Conservation (phyloP, 2,113 vertebrate species). For the Sturnus vulgaris region DNA sequence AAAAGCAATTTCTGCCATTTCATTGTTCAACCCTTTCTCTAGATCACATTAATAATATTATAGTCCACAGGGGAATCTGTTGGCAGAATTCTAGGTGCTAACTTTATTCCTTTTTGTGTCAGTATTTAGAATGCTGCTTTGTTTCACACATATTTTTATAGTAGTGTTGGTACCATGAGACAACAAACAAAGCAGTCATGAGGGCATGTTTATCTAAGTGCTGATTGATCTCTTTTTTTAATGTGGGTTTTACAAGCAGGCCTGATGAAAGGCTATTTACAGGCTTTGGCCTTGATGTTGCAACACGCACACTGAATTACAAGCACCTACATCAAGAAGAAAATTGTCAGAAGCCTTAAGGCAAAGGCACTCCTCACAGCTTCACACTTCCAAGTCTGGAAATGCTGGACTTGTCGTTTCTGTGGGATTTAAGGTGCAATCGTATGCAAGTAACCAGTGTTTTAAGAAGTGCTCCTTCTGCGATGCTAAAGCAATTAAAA, state of each 20-base stretch:
- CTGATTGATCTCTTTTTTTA: not conserved
- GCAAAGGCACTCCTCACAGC: not conserved
- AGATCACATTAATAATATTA: not conserved
- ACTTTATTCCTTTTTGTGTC: constrained; percentile 6
- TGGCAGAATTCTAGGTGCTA: constrained; percentile 23
- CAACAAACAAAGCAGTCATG: not conserved
- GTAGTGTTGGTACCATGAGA: not conserved
- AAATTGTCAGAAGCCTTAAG: not conserved
- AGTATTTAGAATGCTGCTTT: not conserved
- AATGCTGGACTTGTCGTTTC: not conserved
- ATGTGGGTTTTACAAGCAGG: constrained; percentile 4
- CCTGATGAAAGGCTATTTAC: constrained; percentile 15
- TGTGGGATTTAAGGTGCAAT: not conserved
- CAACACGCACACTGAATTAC: not conserved
- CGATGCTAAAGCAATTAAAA: not conserved
- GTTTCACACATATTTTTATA: constrained; percentile 34
- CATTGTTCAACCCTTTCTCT: not conserved
- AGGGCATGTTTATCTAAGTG: constrained; percentile 22
- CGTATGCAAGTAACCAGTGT: fast-evolving
- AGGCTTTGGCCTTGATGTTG: not conserved
- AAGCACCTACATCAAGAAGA: not conserved
- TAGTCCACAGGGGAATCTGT: not conserved
- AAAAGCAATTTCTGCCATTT: not conserved
- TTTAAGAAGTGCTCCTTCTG: not conserved
- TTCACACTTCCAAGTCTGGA: not conserved